Percentiles rank a stretch among this genome's conserved stretches.
Conservation (phyloP, 2,797 vertebrate species). For the Allobates femoralis region DNA sequence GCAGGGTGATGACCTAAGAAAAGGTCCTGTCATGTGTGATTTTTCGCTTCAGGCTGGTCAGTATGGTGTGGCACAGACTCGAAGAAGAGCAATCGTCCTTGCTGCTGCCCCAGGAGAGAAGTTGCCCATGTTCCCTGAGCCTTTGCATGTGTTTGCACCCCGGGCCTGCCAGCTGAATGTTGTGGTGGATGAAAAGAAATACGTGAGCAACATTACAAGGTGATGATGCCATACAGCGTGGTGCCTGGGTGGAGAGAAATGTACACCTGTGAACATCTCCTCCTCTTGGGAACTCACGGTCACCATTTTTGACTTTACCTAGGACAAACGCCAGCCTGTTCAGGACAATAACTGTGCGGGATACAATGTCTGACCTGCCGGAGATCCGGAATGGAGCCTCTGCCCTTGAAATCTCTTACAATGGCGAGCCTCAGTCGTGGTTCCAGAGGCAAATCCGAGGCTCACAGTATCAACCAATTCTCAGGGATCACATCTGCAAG, state of each 20-base stretch:
- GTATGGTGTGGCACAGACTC: slow-evolving; percentile 93
- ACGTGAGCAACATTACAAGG: slow-evolving; percentile 93
- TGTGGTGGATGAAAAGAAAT: slow-evolving; percentile 93
- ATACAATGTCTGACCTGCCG: slow-evolving; percentile 96
- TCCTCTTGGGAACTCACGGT: background rate
- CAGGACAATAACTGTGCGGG: slow-evolving; percentile 94
- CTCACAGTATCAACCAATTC: slow-evolving; percentile 95
- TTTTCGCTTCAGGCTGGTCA: slow-evolving; percentile 85
- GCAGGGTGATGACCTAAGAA: too few relatives aligned
- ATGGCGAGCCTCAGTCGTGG: slow-evolving; percentile 98
- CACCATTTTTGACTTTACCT: too few relatives aligned
- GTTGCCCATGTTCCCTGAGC: slow-evolving; percentile 92
- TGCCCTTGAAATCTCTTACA: slow-evolving; percentile 92
- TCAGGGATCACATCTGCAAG: slow-evolving; percentile 98
- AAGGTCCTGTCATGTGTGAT: background rate
- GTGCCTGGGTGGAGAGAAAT: background rate
- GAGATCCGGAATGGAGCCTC: slow-evolving; percentile 93
- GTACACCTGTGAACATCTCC: too few relatives aligned
- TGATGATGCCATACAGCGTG: slow-evolving; percentile 66
- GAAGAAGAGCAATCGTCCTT: slow-evolving; percentile 91
- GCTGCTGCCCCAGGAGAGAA: slow-evolving; percentile 93
- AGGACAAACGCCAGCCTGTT: slow-evolving; percentile 91
- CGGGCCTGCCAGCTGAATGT: slow-evolving; percentile 93
- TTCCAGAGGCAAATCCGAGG: slow-evolving; percentile 96
- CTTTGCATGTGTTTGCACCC: slow-evolving; percentile 92